Conservation (phyloP, 2,888 invertebrate genomes). For the Cinara cedri region DNA sequence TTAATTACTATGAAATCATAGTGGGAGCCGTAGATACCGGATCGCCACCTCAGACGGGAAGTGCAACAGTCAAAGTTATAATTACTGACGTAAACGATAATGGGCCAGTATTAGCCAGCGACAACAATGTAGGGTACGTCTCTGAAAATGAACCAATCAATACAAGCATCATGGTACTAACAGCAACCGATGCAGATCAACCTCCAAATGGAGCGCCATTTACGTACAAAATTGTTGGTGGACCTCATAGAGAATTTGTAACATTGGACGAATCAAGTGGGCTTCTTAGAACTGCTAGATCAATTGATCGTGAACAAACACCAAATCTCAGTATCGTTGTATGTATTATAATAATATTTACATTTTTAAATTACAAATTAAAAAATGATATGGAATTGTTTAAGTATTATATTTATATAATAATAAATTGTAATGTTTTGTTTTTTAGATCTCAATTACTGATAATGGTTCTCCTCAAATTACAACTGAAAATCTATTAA, state of each 20-base stretch:
- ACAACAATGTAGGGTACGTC: slow-evolving; percentile 76
- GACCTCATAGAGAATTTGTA: slow-evolving; percentile 77
- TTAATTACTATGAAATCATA: slow-evolving; percentile 75
- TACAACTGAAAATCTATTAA: slow-evolving; percentile 79
- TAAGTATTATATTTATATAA: background rate
- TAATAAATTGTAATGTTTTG: slow-evolving; percentile 24
- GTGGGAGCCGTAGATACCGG: slow-evolving; percentile 90
- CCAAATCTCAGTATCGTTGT: slow-evolving; percentile 75
- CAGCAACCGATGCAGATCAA: slow-evolving; percentile 86
- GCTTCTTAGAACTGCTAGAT: slow-evolving; percentile 76
- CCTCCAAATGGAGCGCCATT: slow-evolving; percentile 92
- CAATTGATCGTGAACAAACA: slow-evolving; percentile 81
- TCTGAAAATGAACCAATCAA: slow-evolving; percentile 86
- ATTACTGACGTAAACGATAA: slow-evolving; percentile 92
- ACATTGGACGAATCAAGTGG: slow-evolving; percentile 82
- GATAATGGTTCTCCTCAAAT: slow-evolving; percentile 85
- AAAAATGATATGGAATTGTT: background rate
- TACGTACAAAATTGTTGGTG: slow-evolving; percentile 78
- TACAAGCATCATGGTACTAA: slow-evolving; percentile 81
- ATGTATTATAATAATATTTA: slow-evolving; percentile 58
- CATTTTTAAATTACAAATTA: background rate
- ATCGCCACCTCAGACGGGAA: slow-evolving; percentile 89
- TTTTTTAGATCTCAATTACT: slow-evolving; percentile 74
- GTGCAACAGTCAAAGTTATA: slow-evolving; percentile 79
- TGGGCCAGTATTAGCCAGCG: slow-evolving; percentile 80